Evolutionary conservation across 2,888 invertebrate genomes (phyloP), one percentile per base, ranked within the genome.

Genomic region (Microchrysa polita): DNA sequence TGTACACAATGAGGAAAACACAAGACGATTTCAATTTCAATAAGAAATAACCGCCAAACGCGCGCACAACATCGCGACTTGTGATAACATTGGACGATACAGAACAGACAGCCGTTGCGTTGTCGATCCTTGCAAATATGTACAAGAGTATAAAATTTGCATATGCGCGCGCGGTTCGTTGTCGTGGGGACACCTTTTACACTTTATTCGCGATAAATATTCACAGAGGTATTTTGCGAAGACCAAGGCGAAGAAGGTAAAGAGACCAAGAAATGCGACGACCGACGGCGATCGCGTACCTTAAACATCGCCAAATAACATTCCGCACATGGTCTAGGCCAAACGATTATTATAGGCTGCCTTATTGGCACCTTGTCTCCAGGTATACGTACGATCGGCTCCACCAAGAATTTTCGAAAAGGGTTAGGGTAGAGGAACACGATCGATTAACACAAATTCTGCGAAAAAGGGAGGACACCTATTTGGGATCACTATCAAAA

Each of bases 171-270:
- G n/a, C 16, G 48, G 27, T 69, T 69, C 40, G 4, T 55, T 53
- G n/a, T n/a, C n/a, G n/a, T n/a, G n/a, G n/a, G 22, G 57, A 57
- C 67, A 57, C 34, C n/a, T 57, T 69, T 69, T 40, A 69, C 69
- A 69, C n/a, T 69, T 57, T 69, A 57, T 69, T 57, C 48, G 27
- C 69, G 67, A 67, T 67, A 67, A 67, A 53, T 53, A 67, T 67
- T 34, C 61, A 20, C 67, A 27, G 18, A 16, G 67, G 20, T 52
- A 53, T 67, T n/a, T 2, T 16, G 52, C 52, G 9, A 23, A 16
- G 16, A 22, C 22, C 53, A 53, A 5, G 55, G 22, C 10, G 22
- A 5, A 40, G 42, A 52, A 52, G 52, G 9, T 12, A 48, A 4
- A 67, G 16, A 22, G 12, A 42, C 10, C 63, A 63, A 69, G 27